A percentile compares a stretch with the other conserved stretches of the same genome.
phyloP scores from a whole-genome alignment of 1,140 invertebrate species.

The Panagrolaimus sp. region DNA sequence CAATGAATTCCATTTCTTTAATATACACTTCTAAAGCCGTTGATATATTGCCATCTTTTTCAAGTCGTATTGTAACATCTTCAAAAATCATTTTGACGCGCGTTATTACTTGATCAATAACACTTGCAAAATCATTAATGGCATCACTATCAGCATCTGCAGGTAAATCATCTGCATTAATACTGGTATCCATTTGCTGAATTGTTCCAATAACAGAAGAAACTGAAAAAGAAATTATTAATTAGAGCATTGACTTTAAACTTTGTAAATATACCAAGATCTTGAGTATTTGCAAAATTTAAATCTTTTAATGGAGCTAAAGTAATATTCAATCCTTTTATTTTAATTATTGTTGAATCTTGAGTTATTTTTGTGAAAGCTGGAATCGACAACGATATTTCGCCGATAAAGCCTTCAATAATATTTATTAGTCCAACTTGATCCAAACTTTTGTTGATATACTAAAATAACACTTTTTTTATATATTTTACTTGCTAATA shows the following conservation, averaged over 20 bases:
- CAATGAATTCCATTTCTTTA: constrained; percentile 46
- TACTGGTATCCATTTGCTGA: constrained; percentile 18
- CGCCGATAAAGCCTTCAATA: constrained; percentile 33
- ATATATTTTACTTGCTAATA: background rate
- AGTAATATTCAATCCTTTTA: constrained; percentile 36
- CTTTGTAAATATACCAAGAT: constrained; percentile 34
- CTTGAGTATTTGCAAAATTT: constrained; percentile 36
- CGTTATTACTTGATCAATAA: constrained; percentile 39
- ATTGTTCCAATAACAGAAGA: constrained; percentile 37
- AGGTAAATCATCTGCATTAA: constrained; percentile 20
- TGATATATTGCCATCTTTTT: constrained; percentile 30
- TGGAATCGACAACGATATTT: constrained; percentile 31
- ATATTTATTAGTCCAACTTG: constrained; percentile 23
- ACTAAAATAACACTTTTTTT: no score
- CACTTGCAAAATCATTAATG: constrained; percentile 36
- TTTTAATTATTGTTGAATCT: constrained; percentile 34
- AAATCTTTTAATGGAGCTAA: constrained; percentile 31
- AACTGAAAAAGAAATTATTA: constrained; percentile 28
- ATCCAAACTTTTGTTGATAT: constrained; percentile 34
- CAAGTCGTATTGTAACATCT: constrained; percentile 30
- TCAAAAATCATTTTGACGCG: constrained; percentile 44
- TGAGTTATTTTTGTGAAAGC: constrained; percentile 28
- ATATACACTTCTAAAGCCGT: constrained; percentile 44
- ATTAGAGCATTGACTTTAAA: constrained; percentile 31
- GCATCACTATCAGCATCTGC: constrained; percentile 29